These are phyloP conservation scores for Thripadectes ignobilis DNA, from an alignment of 2,797 vertebrate species.

Conservation along the genomic window DNA sequence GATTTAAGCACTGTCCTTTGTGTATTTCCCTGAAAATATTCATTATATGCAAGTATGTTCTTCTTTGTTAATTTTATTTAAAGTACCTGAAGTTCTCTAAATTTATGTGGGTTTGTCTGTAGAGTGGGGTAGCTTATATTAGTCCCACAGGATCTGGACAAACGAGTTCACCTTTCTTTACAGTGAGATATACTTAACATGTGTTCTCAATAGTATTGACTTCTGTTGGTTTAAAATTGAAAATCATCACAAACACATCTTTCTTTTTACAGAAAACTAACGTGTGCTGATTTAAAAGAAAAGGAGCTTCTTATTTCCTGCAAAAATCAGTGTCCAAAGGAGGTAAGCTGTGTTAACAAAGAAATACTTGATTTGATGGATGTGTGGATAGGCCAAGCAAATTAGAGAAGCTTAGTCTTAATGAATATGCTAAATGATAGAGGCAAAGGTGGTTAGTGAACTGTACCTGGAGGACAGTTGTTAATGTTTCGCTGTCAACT, in stretches of 20 bases:
- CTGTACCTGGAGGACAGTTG: background rate
- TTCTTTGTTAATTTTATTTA: background rate
- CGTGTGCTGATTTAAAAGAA: constrained; percentile 71
- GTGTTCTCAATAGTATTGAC: background rate
- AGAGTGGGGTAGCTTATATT: background rate
- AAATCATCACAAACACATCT: background rate
- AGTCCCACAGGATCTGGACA: background rate
- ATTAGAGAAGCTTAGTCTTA: background rate
- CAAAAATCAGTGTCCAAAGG: constrained; percentile 88
- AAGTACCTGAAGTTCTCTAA: background rate
- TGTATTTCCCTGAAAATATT: background rate
- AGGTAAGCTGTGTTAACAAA: constrained; percentile 71
- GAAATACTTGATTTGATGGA: background rate
- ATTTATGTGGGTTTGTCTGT: background rate
- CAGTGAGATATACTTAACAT: background rate
- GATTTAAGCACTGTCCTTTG: background rate
- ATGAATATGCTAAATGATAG: background rate
- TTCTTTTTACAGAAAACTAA: constrained; percentile 77
- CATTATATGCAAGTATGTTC: background rate
- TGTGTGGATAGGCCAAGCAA: background rate
- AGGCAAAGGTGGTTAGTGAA: background rate
- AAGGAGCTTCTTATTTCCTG: constrained; percentile 82
- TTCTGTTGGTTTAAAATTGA: background rate
- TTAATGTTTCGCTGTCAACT: background rate
- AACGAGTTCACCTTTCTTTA: background rate